Evolutionary conservation across 1,140 invertebrate species (phyloP).

Genomic region (Caenorhabditis brenneri): DNA sequence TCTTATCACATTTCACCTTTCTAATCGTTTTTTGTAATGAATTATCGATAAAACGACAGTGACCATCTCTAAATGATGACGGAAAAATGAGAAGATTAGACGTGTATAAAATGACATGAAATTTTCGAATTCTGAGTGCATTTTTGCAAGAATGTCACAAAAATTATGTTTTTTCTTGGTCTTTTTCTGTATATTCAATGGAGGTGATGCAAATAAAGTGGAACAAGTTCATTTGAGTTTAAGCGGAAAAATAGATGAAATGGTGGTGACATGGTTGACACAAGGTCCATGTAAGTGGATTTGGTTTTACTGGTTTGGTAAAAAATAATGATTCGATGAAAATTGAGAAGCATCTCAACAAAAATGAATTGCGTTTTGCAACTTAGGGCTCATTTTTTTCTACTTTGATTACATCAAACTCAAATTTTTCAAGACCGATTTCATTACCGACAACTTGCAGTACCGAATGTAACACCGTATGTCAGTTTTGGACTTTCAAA

Average conservation of each 20-base stretch:
- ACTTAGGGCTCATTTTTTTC: background rate
- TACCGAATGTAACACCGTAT: constrained; percentile 28
- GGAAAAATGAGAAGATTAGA: background rate
- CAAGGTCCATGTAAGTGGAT: constrained; percentile 31
- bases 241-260: constrained; percentile 51
- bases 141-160: background rate
- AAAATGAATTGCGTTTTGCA: background rate
- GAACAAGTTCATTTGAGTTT: constrained; percentile 64
- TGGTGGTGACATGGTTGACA: constrained; percentile 54
- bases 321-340: background rate
- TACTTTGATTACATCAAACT: background rate
- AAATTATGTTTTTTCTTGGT: background rate
- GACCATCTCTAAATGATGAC: background rate
- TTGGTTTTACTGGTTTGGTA: too few relatives aligned
- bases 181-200: background rate
- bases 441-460: background rate
- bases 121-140: background rate
- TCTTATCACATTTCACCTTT: too few relatives aligned
- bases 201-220: background rate
- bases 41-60: too few relatives aligned
- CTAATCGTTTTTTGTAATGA: too few relatives aligned
- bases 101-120: background rate
- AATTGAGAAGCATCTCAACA: background rate
- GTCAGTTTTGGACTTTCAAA: constrained; percentile 29
- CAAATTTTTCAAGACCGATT: background rate